Base-by-base conservation (phyloP, 1,140 invertebrate genomes). In the Drosophila prosaltans region DNA sequence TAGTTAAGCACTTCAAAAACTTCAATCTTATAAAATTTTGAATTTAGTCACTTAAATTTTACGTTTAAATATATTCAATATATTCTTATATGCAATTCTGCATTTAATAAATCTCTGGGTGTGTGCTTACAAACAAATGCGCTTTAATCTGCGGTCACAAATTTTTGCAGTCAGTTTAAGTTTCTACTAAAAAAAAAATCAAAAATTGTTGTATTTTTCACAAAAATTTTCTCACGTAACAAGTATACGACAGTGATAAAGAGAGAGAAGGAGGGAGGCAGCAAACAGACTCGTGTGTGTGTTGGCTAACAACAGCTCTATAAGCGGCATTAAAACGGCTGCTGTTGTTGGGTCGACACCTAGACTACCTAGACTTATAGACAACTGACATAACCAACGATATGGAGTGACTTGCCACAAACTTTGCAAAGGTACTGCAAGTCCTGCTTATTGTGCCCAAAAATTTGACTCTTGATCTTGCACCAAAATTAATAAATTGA, bases 151-250 rank as follows among this genome's bases (percentile, higher is more conserved):
- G 74, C 72, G 57, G 68, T 43, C 7, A 45, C 43, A 10, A 16
- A 45, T 1, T 4, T 21, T 45, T 45, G 43, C 16, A 75, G 32
- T 36, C 32, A 36, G 6, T 36, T 36, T 36, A 5, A 6, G 59
- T 77, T 86, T 78, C 79, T 75, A 39, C 43, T 63, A 69, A 24
- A 24, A 8, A 51, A 51, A 10, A 51, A 16, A 16, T 16, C 45
- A 26, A 24, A 24, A 51, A 24, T 26, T 51, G 24, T 51, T 10
- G 8, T 8, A 51, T 51, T 26, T 51, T 51, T 51, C 7, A 9
- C 76, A 82, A 66, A 86, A 88, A 82, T 86, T 86, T 86, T 86
- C 83, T 86, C 82, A 86, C 82, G 82, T 86, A 86, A 88, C 82
- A 86, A 80, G 82, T 86, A 82, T 83, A 82, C 67, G 69, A 40